phyloP scores from a whole-genome alignment of 2,888 invertebrate species.

The Sarcophaga subvicina region DNA sequence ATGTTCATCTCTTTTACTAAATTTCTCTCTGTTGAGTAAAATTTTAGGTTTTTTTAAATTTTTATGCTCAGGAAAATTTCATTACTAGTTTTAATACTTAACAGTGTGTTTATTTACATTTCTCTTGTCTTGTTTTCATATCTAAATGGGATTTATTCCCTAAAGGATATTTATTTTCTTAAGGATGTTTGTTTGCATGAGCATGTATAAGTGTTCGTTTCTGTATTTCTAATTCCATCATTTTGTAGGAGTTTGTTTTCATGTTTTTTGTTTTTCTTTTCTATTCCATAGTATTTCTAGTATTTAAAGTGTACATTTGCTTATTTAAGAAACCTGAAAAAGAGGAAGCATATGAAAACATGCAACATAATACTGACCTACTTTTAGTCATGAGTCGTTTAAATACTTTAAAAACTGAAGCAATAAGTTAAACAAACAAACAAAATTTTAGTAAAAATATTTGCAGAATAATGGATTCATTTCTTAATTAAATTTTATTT shows the following conservation, averaged over 20 bases:
- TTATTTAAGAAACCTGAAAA: conserved; percentile 9
- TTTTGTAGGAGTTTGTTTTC: conserved; percentile 44
- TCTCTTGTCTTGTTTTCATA: conserved; percentile 49
- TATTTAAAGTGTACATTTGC: conserved; percentile 56
- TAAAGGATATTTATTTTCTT: conserved; percentile 66
- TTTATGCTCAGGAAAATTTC: no score
- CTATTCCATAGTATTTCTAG: conserved; percentile 15
- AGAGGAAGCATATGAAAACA: conserved; percentile 11
- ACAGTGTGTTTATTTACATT: conserved; percentile 40
- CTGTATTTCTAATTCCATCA: conserved; percentile 25
- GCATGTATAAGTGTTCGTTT: conserved; percentile 21
- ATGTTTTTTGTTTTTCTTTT: not conserved
- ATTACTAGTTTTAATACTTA: not conserved
- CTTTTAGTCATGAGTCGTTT: conserved; percentile 52
- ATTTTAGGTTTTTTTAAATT: not conserved
- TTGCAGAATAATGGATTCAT: no score
- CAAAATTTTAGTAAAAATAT: no score
- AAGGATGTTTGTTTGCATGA: conserved; percentile 38
- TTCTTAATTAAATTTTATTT: no score
- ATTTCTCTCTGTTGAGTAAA: not conserved
- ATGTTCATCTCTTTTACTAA: not conserved
- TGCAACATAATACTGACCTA: conserved; percentile 61
- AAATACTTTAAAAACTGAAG: conserved; percentile 1
- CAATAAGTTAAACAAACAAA: not conserved
- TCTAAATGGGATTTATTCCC: conserved; percentile 60